Conservation (phyloP, 92 coral and sea anemone species). For the Porites lobata region DNA sequence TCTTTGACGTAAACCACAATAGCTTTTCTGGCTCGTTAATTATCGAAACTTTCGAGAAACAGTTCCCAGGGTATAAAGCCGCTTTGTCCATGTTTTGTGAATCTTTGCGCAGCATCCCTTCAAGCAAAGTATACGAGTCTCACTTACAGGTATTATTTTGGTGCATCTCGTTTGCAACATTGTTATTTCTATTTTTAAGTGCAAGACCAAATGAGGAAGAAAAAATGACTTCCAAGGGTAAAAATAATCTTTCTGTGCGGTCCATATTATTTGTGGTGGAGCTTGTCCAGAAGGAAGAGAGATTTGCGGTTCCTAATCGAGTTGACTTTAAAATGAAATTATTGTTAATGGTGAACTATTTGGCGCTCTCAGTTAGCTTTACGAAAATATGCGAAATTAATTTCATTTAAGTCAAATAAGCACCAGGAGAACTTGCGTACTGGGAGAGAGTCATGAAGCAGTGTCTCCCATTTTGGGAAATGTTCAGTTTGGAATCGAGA, state of each 20-base stretch:
- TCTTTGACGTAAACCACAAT: too few species aligned
- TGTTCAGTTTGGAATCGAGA: too few species aligned
- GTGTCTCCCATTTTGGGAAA: too few species aligned
- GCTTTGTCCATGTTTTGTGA: too few species aligned
- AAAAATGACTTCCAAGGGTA: constrained; percentile 4
- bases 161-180: background rate
- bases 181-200: background rate
- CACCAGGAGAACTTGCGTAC: background rate
- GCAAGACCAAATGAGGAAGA: constrained; percentile 16
- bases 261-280: background rate
- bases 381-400: background rate
- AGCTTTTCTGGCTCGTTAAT: too few species aligned
- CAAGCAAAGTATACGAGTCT: background rate
- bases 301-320: constrained; percentile 24
- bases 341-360: constrained; percentile 36
- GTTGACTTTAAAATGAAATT: constrained; percentile 34
- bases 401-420: background rate
- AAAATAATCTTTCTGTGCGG: background rate
- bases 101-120: too few species aligned
- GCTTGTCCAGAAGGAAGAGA: background rate
- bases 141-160: background rate
- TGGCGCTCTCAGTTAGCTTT: background rate
- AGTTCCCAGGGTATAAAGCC: too few species aligned
- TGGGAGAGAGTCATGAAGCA: background rate
- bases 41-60: too few species aligned